Evolutionary conservation across 2,888 invertebrate species (phyloP), one percentile per base, ranked within the genome.

Genomic region (Calameuta filiformis): DNA sequence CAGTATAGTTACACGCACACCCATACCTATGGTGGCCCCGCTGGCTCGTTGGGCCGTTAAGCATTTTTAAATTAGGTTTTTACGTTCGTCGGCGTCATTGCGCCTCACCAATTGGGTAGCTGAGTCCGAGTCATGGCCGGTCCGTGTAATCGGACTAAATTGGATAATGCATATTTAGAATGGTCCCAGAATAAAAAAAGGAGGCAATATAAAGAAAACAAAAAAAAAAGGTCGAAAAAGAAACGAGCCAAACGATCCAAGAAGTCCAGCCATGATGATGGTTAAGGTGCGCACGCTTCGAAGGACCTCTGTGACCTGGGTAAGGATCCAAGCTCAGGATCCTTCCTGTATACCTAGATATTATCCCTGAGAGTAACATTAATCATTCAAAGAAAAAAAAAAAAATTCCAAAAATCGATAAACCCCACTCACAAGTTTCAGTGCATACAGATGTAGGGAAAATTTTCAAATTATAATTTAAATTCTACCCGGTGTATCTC

Each of bases 81-180:
- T 85, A 87, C 79, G 83, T 84, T 76, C 83, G 79, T 69, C 77
- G 78, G 79, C 83, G 80, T 80, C 78, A 81, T 78, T 78, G 82
- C 78, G 77, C 78, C 76, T 79, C 40, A 40, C 83, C 81, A 82
- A 85, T 85, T 83, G 83, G 81, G 81, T 83, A 83, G 81, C 84
- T 79, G 76, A 81, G 76, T 79, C 71, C 81, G 81, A 81, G 81
- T 80, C 82, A 81, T 80, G 81, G 81, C 82, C 81, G 80, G 82
- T 76, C 86, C 88, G 88, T 88, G 89, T 88, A 88, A 88, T 89
- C 86, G 87, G 86, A 84, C 84, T 85, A 88, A 88, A 88, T 89
- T 88, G 88, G 86, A 87, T 86, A 88, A 89, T 86, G 86, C 85
- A 84, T 85, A 86, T 86, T 87, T 86, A 85, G 85, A 85, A 84